A percentile compares a stretch with the other conserved stretches of the same genome.
Conservation (phyloP, 2,797 vertebrate species). For the Pagetopsis macropterus region DNA sequence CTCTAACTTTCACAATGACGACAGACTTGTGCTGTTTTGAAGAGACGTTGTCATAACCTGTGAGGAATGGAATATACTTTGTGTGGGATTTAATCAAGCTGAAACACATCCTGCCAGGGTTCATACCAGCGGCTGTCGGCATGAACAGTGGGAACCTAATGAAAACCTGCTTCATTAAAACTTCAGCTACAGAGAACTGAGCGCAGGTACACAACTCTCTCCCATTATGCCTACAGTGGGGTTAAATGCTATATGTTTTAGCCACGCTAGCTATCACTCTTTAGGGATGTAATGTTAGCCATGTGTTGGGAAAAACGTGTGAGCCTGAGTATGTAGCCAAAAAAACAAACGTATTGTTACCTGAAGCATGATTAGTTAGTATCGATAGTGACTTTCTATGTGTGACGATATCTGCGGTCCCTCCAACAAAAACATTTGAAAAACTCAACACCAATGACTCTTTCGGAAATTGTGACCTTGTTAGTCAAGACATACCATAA, state of each 20-base stretch:
- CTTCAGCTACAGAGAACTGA: background rate
- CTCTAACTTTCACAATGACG: conserved; percentile 22
- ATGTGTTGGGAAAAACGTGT: background rate
- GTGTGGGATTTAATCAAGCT: conserved; percentile 9
- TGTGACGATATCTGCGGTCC: no score
- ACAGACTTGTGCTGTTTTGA: conserved; percentile 6
- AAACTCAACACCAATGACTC: no score
- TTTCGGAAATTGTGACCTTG: no score
- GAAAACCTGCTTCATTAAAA: background rate
- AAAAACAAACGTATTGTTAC: background rate
- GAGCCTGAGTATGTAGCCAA: background rate
- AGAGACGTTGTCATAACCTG: conserved; percentile 5
- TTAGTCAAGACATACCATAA: no score
- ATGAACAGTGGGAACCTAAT: background rate
- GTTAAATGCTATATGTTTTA: conserved; percentile 6
- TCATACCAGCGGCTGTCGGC: background rate
- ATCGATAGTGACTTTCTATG: no score
- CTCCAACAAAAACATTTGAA: no score
- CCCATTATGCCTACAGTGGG: background rate
- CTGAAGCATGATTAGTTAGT: background rate
- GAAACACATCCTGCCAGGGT: conserved; percentile 15
- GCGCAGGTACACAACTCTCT: background rate
- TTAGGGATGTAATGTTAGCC: background rate
- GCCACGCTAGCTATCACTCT: background rate
- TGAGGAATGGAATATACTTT: conserved; percentile 16